Evolutionary conservation across 2,113 vertebrate genomes (phyloP).

Genomic region (Prionailurus viverrinus): DNA sequence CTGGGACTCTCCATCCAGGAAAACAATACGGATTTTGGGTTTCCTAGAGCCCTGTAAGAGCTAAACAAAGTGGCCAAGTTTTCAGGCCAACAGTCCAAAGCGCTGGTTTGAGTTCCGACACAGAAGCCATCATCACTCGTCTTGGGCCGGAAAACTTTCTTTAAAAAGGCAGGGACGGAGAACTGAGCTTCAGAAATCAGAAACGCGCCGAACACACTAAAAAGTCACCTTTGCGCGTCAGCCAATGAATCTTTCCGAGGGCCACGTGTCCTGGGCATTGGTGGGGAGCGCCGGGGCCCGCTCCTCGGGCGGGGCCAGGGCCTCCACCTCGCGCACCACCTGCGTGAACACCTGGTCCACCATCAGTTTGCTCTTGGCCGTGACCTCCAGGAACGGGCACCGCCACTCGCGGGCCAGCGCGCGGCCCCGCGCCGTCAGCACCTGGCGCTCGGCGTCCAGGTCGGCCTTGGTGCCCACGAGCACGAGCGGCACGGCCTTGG

Average conservation of each 20-base stretch:
- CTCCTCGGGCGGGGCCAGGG: constrained; percentile 28
- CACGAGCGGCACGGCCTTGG: constrained; percentile 58
- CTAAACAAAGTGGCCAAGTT: neutral
- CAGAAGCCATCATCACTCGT: neutral
- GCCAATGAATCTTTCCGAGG: constrained; percentile 59
- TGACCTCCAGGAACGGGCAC: constrained; percentile 75
- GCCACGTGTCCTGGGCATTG: neutral
- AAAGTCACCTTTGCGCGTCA: fast-evolving
- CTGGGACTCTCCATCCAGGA: neutral
- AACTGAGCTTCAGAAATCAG: neutral
- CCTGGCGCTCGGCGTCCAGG: constrained; percentile 73
- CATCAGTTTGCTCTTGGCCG: constrained; percentile 74
- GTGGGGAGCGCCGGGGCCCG: neutral
- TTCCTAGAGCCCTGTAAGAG: neutral
- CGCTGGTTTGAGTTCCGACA: fast-evolving
- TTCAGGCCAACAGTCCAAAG: neutral
- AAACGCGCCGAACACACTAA: fast-evolving
- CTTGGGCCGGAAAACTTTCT: neutral
- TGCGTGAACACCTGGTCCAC: constrained; percentile 77
- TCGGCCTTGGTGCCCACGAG: constrained; percentile 74
- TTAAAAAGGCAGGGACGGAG: neutral
- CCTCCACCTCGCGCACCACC: constrained; percentile 75
- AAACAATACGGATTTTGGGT: neutral
- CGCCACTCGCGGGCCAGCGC: constrained; percentile 76
- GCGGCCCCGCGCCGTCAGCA: constrained; percentile 68